A percentile compares a stretch with the other conserved stretches of the same genome.
Evolutionary conservation across 2,113 vertebrate genomes (phyloP).

Genomic region (Patagioenas fasciata): DNA sequence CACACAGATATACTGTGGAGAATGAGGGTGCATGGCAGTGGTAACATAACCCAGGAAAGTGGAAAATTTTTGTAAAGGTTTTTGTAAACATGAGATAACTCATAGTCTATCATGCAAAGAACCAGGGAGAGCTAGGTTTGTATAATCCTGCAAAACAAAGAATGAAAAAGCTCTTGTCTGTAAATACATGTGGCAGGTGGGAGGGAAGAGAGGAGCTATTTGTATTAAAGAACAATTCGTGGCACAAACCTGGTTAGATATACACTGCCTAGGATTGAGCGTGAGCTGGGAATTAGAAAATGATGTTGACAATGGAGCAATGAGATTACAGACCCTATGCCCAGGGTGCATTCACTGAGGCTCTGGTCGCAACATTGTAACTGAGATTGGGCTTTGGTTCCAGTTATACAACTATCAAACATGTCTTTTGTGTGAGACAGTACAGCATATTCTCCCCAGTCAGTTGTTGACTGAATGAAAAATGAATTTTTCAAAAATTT

Average conservation of each 20-base stretch:
- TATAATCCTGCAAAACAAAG: slow-evolving; percentile 22
- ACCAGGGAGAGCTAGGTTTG: not conserved
- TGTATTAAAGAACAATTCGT: slow-evolving; percentile 14
- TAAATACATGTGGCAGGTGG: not conserved
- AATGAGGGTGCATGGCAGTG: not conserved
- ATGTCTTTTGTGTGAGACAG: not conserved
- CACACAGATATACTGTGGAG: not conserved
- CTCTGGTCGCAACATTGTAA: not conserved
- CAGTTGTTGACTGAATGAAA: not conserved
- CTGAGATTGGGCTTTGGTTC: not conserved
- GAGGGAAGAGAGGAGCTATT: slow-evolving; percentile 21
- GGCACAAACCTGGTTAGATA: not conserved
- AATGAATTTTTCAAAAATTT: not conserved
- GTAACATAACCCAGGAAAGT: not conserved
- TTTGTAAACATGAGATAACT: not conserved
- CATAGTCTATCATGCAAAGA: not conserved
- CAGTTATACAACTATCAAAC: not conserved
- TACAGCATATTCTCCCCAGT: not conserved
- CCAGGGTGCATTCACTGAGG: fast-evolving
- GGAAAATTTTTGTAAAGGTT: slow-evolving; percentile 15
- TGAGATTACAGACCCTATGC: not conserved
- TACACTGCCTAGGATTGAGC: not conserved
- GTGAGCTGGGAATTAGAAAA: not conserved
- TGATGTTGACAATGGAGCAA: not conserved
- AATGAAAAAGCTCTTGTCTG: slow-evolving; percentile 5